Percentiles rank a stretch among this genome's conserved stretches.
These are phyloP conservation scores for Gymnocephalus cernua DNA, from an alignment of 2,113 vertebrate genomes.

Conservation along the genomic window DNA sequence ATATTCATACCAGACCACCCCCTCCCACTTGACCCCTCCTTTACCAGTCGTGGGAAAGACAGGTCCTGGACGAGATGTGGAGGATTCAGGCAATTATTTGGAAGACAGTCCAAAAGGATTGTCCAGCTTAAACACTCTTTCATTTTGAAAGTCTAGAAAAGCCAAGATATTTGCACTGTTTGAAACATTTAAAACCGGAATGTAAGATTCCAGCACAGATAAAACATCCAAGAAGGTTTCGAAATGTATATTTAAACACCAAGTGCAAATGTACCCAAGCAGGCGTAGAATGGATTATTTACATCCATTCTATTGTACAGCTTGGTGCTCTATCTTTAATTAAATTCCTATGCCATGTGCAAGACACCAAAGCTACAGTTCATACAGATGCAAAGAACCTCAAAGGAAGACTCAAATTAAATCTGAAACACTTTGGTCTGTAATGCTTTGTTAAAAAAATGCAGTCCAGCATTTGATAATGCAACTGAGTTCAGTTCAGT, in stretches of 20 bases:
- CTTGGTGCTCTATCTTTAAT: not conserved
- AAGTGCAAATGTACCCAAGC: not conserved
- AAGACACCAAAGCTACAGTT: not conserved
- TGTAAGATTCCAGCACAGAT: not conserved
- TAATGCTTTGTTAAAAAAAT: not conserved
- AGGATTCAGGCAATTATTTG: slow-evolving; percentile 74
- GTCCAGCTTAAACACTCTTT: slow-evolving; percentile 54
- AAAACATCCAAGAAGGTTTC: slow-evolving; percentile 12
- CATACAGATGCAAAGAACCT: not conserved
- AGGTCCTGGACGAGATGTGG: slow-evolving; percentile 64
- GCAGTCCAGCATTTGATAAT: not conserved
- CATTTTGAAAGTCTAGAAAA: slow-evolving; percentile 24
- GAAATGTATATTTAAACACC: not conserved
- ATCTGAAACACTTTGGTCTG: not conserved
- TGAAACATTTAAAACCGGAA: slow-evolving; percentile 25
- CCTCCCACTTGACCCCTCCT: slow-evolving; percentile 84
- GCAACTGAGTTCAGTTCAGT: not conserved
- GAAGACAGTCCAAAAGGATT: slow-evolving; percentile 50
- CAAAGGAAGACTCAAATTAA: not conserved
- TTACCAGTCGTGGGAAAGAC: slow-evolving; percentile 85
- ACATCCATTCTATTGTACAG: not conserved
- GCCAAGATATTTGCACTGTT: slow-evolving; percentile 27
- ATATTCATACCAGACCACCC: slow-evolving; percentile 84
- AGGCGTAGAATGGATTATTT: not conserved
- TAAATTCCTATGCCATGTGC: not conserved